Base-by-base conservation (phyloP, 1,140 invertebrate species). In the Trigoniulus corallinus region DNA sequence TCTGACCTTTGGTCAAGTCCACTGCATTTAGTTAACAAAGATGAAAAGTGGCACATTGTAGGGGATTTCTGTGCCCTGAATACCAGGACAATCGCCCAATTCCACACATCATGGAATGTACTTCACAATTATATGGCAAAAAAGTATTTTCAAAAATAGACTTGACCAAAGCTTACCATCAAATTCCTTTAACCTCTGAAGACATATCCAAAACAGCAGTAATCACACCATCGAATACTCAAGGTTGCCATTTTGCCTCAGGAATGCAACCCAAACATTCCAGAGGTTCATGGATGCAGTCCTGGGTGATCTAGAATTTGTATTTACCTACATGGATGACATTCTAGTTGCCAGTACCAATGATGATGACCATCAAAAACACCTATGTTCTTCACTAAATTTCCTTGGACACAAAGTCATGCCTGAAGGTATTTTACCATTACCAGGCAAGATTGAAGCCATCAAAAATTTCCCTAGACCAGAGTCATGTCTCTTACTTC, bases 61-160 rank as follows among this genome's bases (percentile, higher is more conserved):
- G n/a, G n/a, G n/a, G 71, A 74, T 56, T 74, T 69, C 51, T 54
- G 65, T 3, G 41, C 47, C 15, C 52, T 74, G 0, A 75, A 74
- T 54, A 34, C 55, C 0, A 23, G 61, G 4, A 72, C 67, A 4
- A 49, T 59, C n/a, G 58, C 61, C 0, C 67, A 73, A 12, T 37
- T n/a, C n/a, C n/a, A n/a, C n/a, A n/a, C n/a, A n/a, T n/a, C n/a
- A n/a, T n/a, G n/a, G n/a, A n/a, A n/a, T n/a, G n/a, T n/a, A n/a
- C n/a, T n/a, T n/a, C n/a, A n/a, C n/a, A n/a, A n/a, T n/a, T n/a
- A n/a, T n/a, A 56, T 20, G 26, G 51, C 3, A n/a, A 41, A 4
- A 10, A 4, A 1, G 27, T 59, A 13, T 53, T 56, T 43, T 56
- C 48, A 1, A 53, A 22, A 13, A 18, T 58, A 15, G 53, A 61